Evolutionary conservation across 2,888 invertebrate species (phyloP).

Genomic region (Ormyrus thymus): DNA sequence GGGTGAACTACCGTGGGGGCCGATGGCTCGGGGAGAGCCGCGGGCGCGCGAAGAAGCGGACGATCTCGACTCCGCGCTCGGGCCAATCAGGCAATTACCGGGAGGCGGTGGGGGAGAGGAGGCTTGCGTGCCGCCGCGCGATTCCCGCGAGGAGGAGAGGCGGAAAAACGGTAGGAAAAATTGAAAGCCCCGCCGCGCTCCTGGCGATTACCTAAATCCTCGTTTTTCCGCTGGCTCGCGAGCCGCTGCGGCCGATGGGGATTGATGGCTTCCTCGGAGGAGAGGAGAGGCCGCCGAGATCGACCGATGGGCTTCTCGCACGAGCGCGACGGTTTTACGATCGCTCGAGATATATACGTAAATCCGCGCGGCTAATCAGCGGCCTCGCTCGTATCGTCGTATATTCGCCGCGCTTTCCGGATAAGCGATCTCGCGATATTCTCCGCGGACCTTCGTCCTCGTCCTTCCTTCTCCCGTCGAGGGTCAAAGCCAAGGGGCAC

Average conservation of each 20-base stretch:
- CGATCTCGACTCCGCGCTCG: not conserved
- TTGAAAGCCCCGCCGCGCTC: not conserved
- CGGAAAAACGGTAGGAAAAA: not conserved
- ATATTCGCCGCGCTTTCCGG: not conserved
- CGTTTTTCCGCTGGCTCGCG: not conserved
- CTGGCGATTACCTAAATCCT: conserved; percentile 30
- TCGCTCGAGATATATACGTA: too few species aligned
- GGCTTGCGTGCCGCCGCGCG: conserved; percentile 34
- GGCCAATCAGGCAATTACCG: conserved; percentile 30
- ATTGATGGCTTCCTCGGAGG: conserved; percentile 7
- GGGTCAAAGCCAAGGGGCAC: too few species aligned
- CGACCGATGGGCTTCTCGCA: conserved; percentile 7
- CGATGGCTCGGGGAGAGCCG: too few species aligned
- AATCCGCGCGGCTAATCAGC: too few species aligned
- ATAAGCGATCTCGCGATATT: too few species aligned
- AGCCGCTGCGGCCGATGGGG: not conserved
- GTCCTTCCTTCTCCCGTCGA: too few species aligned
- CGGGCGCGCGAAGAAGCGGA: too few species aligned
- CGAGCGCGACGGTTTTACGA: not conserved
- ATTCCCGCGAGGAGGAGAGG: not conserved
- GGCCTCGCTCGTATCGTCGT: not conserved
- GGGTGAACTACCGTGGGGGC: too few species aligned
- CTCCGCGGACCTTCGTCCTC: too few species aligned
- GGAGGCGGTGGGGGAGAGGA: not conserved
- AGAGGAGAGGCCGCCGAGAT: not conserved